A percentile compares a stretch with the other conserved stretches of the same genome.
Conservation (phyloP, 2,113 vertebrate species). For the Platanista minor region DNA sequence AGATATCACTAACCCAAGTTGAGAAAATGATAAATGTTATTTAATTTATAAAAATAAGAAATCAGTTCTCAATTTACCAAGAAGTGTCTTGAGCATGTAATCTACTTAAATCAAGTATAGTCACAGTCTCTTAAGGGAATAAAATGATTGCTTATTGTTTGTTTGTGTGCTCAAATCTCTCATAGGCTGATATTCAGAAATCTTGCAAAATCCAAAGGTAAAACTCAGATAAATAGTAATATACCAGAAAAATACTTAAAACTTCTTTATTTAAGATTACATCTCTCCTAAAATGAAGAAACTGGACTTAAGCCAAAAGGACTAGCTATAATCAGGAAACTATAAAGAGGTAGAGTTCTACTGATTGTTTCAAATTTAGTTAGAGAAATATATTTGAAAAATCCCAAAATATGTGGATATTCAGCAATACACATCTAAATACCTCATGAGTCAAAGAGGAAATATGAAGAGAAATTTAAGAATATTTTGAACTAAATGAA, state of each 20-base stretch:
- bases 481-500: not conserved
- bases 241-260: not conserved
- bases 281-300: not conserved
- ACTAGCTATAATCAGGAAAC: not conserved
- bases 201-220: not conserved
- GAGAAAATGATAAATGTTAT: not conserved
- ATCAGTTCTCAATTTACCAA: not conserved
- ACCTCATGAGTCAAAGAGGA: not conserved
- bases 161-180: not conserved
- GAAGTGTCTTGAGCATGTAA: not conserved
- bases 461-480: not conserved
- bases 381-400: not conserved
- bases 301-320: not conserved
- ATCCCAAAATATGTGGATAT: not conserved
- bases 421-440: not conserved
- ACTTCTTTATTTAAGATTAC: not conserved
- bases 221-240: not conserved
- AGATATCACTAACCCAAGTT: not conserved
- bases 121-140: not conserved
- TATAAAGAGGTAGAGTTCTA: not conserved
- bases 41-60: not conserved
- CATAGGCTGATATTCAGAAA: not conserved
- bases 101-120: not conserved
- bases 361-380: not conserved
- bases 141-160: not conserved